Conservation (phyloP, 2,888 invertebrate genomes). For the Phragmatobia fuliginosa region DNA sequence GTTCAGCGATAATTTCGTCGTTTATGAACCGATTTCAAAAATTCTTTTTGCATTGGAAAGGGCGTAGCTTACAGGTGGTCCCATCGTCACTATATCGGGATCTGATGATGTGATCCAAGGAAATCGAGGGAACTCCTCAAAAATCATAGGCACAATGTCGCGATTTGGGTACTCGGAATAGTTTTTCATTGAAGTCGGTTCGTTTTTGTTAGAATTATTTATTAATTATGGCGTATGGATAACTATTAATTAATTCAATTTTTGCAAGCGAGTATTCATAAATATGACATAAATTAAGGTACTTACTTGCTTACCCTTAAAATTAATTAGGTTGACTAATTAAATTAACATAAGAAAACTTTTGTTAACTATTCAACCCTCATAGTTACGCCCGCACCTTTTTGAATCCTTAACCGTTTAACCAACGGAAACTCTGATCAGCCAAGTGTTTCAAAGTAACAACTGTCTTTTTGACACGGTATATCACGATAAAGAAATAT, state of each 20-base stretch:
- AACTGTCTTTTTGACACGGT: neutral
- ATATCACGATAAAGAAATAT: neutral
- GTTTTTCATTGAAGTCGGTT: no score
- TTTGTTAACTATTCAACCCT: conserved; percentile 8
- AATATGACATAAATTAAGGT: neutral
- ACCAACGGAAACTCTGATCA: conserved; percentile 56
- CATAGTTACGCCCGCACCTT: conserved; percentile 51
- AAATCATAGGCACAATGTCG: no score
- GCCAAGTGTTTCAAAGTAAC: conserved; percentile 41
- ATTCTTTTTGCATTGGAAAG: no score
- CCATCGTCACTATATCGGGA: no score
- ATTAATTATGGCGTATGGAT: no score
- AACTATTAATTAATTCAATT: neutral
- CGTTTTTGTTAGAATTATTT: no score
- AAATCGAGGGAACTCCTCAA: no score
- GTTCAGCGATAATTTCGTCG: no score
- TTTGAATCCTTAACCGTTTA: conserved; percentile 50
- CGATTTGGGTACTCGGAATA: no score
- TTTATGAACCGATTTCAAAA: no score
- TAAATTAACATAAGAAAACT: conserved; percentile 4
- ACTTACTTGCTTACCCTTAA: neutral
- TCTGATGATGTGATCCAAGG: no score
- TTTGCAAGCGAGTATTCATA: neutral
- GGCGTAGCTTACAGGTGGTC: no score
- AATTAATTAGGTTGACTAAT: neutral